Evolutionary conservation across 2,888 invertebrate genomes (phyloP).

Genomic region (Drosophila lacicola): DNA sequence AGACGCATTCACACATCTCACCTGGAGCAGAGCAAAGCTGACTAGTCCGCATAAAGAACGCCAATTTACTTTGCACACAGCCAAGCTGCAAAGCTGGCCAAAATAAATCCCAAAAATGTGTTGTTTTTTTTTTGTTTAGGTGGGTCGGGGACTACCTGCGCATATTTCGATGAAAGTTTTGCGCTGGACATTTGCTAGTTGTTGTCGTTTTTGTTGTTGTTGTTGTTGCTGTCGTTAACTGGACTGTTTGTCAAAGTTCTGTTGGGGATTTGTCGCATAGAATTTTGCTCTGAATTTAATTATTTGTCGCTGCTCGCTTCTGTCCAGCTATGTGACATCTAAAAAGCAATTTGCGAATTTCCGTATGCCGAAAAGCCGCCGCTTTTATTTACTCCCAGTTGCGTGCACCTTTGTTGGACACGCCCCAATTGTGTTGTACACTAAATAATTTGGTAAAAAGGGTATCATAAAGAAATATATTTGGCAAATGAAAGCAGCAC

Average conservation of each 20-base stretch:
- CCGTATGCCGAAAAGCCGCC: slow-evolving; percentile 12
- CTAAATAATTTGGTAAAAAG: background rate
- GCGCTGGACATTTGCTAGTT: slow-evolving; percentile 27
- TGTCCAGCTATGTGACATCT: slow-evolving; percentile 23
- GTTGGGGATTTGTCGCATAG: slow-evolving; percentile 42
- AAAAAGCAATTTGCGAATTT: slow-evolving; percentile 54
- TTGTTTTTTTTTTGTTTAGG: background rate
- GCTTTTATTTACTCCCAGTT: slow-evolving; percentile 29
- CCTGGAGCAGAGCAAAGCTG: slow-evolving; percentile 8
- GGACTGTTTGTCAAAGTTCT: slow-evolving; percentile 36
- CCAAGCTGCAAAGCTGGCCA: slow-evolving; percentile 11
- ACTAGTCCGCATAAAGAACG: slow-evolving; percentile 16
- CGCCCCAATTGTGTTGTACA: slow-evolving; percentile 16
- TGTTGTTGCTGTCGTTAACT: slow-evolving; percentile 6
- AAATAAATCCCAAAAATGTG: slow-evolving; percentile 16
- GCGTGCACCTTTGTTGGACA: slow-evolving; percentile 23
- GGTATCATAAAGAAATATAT: background rate
- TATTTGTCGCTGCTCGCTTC: slow-evolving; percentile 48
- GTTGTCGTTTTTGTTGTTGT: background rate
- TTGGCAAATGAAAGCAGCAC: no score
- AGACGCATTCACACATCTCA: slow-evolving; percentile 19
- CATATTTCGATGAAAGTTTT: slow-evolving; percentile 33
- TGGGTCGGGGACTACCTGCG: background rate
- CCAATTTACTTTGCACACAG: slow-evolving; percentile 21
- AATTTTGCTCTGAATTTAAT: slow-evolving; percentile 61